Evolutionary conservation across 2,797 vertebrate species (phyloP).

Genomic region (Toxotes lorentzi): DNA sequence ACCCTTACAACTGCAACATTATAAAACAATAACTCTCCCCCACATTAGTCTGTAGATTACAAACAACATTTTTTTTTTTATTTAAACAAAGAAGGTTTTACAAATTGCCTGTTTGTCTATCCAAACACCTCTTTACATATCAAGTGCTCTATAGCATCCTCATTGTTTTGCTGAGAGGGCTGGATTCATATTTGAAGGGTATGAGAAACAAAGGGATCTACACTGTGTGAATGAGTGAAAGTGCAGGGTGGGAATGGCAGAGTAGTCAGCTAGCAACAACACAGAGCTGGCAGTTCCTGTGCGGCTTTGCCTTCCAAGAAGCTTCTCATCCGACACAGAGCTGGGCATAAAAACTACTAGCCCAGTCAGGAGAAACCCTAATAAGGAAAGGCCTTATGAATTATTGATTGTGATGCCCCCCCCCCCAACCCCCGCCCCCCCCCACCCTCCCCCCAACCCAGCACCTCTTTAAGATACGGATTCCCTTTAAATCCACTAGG

Average conservation of each 20-base stretch:
- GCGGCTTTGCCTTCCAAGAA: slow-evolving; percentile 75
- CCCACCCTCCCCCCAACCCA: slow-evolving; percentile 40
- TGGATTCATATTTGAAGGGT: slow-evolving; percentile 63
- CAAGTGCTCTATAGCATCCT: slow-evolving; percentile 48
- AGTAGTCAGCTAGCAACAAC: slow-evolving; percentile 46
- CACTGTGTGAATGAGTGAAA: slow-evolving; percentile 47
- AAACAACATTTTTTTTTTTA: slow-evolving; percentile 11
- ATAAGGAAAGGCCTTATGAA: slow-evolving; percentile 87
- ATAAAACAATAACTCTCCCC: slow-evolving; percentile 5
- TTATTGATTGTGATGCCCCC: slow-evolving; percentile 82
- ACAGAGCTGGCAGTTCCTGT: slow-evolving; percentile 64
- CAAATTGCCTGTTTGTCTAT: slow-evolving; percentile 40
- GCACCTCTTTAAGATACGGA: slow-evolving; percentile 81
- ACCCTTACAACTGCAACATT: not conserved
- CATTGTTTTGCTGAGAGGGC: slow-evolving; percentile 73
- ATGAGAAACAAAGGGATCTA: slow-evolving; percentile 70
- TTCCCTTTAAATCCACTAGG: slow-evolving; percentile 83
- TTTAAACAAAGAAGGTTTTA: slow-evolving; percentile 30
- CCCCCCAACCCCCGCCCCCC: slow-evolving; percentile 23
- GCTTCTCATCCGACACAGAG: slow-evolving; percentile 82
- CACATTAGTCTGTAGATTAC: slow-evolving; percentile 21
- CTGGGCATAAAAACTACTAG: slow-evolving; percentile 73
- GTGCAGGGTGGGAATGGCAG: slow-evolving; percentile 50
- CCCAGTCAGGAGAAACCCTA: slow-evolving; percentile 82
- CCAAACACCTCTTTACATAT: slow-evolving; percentile 64